Conservation (phyloP, 2,113 vertebrate genomes). For the Phocoena phocoena region DNA sequence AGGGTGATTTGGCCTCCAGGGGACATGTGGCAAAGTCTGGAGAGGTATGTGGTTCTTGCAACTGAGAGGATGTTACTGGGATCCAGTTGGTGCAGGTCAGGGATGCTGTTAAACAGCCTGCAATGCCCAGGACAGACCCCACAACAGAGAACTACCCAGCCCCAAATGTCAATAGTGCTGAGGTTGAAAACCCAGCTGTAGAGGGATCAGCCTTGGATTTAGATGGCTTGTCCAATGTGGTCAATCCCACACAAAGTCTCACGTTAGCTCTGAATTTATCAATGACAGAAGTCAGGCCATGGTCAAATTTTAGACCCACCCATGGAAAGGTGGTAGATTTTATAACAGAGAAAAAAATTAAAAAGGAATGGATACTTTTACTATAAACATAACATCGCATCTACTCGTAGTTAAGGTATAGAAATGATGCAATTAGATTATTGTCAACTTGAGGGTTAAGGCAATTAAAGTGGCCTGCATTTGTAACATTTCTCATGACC, state of each 20-base stretch:
- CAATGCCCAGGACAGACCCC: background rate
- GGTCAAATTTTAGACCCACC: background rate
- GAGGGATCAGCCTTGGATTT: background rate
- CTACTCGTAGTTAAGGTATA: background rate
- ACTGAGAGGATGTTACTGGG: background rate
- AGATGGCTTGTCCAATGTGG: background rate
- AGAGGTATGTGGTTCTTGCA: background rate
- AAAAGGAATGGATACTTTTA: background rate
- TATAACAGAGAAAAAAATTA: background rate
- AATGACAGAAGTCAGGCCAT: background rate
- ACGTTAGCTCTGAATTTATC: background rate
- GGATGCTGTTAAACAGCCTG: background rate
- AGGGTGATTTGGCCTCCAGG: no score
- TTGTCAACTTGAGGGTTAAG: background rate
- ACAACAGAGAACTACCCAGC: background rate
- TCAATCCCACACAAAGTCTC: background rate
- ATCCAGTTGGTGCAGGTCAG: background rate
- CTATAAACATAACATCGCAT: background rate
- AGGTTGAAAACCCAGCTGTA: background rate
- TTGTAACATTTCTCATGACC: background rate
- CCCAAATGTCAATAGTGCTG: background rate
- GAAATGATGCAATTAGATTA: background rate
- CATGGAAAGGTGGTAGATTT: background rate
- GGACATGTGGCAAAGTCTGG: background rate
- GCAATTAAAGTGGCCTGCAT: background rate